These are phyloP conservation scores for Palaemon carinicauda DNA, from an alignment of 1,140 invertebrate genomes.

Conservation along the genomic window DNA sequence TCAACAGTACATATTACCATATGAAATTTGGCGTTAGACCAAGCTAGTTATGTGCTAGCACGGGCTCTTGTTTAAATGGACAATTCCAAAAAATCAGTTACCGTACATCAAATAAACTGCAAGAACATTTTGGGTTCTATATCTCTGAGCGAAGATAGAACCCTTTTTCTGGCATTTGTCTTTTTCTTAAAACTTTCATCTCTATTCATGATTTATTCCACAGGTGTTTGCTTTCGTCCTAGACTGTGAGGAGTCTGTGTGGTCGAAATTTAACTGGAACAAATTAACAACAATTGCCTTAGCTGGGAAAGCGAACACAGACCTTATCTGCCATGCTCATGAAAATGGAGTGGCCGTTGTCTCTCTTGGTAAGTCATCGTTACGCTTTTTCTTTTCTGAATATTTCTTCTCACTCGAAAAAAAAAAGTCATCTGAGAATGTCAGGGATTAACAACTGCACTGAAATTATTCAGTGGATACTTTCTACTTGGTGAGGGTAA, in stretches of 20 bases:
- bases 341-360: conserved; percentile 62
- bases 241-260: conserved; percentile 60
- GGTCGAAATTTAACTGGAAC: conserved; percentile 65
- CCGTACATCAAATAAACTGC: not conserved
- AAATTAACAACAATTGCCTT: conserved; percentile 65
- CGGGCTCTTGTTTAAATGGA: no score
- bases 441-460: no score
- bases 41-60: no score
- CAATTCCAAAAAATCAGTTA: no score
- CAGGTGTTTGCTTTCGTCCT: conserved; percentile 65
- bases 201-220: no score
- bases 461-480: no score
- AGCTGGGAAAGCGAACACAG: conserved; percentile 62
- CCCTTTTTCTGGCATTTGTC: not conserved
- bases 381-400: not conserved
- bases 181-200: not conserved
- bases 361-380: conserved; percentile 43
- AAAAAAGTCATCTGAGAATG: no score
- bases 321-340: conserved; percentile 65
- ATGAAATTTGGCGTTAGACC: no score
- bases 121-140: not conserved
- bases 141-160: no score
- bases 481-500: no score
- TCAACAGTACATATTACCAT: no score
- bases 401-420: not conserved